Conservation (phyloP, 2,888 invertebrate species). For the Serrognathus titanus region DNA sequence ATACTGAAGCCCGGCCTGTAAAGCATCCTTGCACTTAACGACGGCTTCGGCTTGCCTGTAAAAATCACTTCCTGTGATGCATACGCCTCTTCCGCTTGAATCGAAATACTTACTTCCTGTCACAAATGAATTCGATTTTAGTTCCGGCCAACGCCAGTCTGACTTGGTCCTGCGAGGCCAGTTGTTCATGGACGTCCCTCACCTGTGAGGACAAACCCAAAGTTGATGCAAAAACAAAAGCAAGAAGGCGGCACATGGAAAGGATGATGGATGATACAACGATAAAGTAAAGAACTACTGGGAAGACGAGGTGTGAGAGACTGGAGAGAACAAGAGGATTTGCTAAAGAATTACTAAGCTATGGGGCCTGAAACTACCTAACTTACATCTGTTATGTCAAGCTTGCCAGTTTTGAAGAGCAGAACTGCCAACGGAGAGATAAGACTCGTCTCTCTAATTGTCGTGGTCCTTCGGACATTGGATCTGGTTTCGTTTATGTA, state of each 20-base stretch:
- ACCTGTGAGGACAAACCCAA: too few relatives aligned
- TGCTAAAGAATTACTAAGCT: constrained; percentile 13
- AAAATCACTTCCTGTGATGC: constrained; percentile 28
- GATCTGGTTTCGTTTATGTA: constrained; percentile 60
- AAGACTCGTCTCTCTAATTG: constrained; percentile 57
- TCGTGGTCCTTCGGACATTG: constrained; percentile 52
- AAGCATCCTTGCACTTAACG: constrained; percentile 36
- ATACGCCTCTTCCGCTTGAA: constrained; percentile 6
- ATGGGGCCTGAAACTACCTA: neutral
- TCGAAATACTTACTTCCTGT: constrained; percentile 43
- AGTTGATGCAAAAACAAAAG: too few relatives aligned
- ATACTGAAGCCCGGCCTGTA: constrained; percentile 36
- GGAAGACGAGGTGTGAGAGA: too few relatives aligned
- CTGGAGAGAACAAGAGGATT: constrained; percentile 26
- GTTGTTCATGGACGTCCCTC: neutral
- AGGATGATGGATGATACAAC: too few relatives aligned
- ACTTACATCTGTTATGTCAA: constrained; percentile 37
- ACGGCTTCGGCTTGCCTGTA: constrained; percentile 53
- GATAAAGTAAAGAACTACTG: too few relatives aligned
- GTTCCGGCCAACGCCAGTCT: constrained; percentile 41
- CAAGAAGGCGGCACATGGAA: too few relatives aligned
- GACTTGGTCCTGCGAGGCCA: constrained; percentile 33
- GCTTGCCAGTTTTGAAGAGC: constrained; percentile 51
- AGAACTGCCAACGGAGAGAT: constrained; percentile 59
- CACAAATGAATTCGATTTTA: constrained; percentile 44